Percentiles rank a stretch among this genome's conserved stretches.
These are phyloP conservation scores for Leptoclinus maculatus DNA, from an alignment of 2,797 vertebrate species.

Conservation along the genomic window DNA sequence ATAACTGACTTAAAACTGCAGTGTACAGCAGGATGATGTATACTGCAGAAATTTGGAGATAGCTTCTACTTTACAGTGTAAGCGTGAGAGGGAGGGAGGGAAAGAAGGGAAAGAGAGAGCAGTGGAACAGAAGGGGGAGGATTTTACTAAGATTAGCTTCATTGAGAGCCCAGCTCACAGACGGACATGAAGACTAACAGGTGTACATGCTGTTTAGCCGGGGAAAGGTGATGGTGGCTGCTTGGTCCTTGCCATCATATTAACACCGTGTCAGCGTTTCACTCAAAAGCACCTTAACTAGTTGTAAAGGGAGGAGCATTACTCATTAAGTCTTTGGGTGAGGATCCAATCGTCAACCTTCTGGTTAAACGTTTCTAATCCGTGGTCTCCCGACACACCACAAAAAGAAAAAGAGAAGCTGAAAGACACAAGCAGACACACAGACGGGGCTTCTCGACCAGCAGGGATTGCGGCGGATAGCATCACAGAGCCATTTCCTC, in stretches of 20 bases:
- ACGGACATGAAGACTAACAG: not conserved
- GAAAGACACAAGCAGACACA: slow-evolving; percentile 42
- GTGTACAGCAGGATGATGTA: slow-evolving; percentile 23
- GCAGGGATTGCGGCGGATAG: slow-evolving; percentile 48
- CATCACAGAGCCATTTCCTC: slow-evolving; percentile 67
- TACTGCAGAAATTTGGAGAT: slow-evolving; percentile 7
- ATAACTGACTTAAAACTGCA: slow-evolving; percentile 17
- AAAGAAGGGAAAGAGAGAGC: not conserved
- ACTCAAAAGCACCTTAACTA: not conserved
- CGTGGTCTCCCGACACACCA: not conserved
- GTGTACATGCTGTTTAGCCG: not conserved
- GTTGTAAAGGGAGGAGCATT: not conserved
- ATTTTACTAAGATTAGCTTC: not conserved
- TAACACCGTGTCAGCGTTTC: not conserved
- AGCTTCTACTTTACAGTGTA: not conserved
- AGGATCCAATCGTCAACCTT: not conserved
- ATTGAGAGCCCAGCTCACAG: not conserved
- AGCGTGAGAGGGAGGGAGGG: not conserved
- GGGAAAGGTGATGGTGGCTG: not conserved
- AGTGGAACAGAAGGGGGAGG: not conserved
- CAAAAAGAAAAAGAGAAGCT: slow-evolving; percentile 4
- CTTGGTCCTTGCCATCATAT: not conserved
- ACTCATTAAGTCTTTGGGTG: not conserved
- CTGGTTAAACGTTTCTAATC: not conserved
- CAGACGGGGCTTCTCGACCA: slow-evolving; percentile 24